Evolutionary conservation across 2,888 invertebrate genomes (phyloP), one percentile per base, ranked within the genome.

Genomic region (Leptopilina syphax): DNA sequence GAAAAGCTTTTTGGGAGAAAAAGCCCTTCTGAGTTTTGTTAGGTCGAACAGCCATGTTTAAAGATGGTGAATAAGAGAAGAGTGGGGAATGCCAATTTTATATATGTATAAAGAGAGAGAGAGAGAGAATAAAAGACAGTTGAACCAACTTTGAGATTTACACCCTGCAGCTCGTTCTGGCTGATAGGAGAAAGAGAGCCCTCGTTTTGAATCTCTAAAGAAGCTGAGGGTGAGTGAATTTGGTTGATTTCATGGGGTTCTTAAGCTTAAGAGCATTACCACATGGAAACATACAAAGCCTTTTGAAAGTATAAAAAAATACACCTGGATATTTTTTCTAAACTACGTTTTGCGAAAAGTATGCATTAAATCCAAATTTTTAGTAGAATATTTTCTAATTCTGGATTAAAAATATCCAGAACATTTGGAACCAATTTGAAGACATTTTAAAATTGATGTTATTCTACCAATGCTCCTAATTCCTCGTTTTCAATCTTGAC

Each of bases 141-240:
- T 89, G 87, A 87, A 88, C 87, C 87, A 90, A 90, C 89, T 88
- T 90, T 89, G 85, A 88, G 90, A 90, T 90, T 90, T 89, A 89
- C 88, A 88, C 88, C 88, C 87, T 84, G 85, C 87, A 88, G 86
- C 87, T 88, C 84, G 87, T 89, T 88, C 86, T 86, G 87, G 82
- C 86, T 88, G 84, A 84, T 89, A 83, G 85, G 84, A 83, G 85
- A 84, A 83, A 85, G 84, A 83, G 87, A 84, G 85, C 84, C 82
- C 79, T 79, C 78, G 80, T 80, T 80, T 82, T 80, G 78, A 67
- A 76, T 83, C 84, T 82, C 79, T 79, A 80, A 81, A 80, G 83
- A 60, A 80, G 78, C 66, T 77, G 78, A 80, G 80, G 80, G 80
- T 78, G 79, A 81, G 83, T 73, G 81, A 80, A 82, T 81, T 77